Base-by-base conservation (phyloP, 2,888 invertebrate species). In the Coenonympha arcania region DNA sequence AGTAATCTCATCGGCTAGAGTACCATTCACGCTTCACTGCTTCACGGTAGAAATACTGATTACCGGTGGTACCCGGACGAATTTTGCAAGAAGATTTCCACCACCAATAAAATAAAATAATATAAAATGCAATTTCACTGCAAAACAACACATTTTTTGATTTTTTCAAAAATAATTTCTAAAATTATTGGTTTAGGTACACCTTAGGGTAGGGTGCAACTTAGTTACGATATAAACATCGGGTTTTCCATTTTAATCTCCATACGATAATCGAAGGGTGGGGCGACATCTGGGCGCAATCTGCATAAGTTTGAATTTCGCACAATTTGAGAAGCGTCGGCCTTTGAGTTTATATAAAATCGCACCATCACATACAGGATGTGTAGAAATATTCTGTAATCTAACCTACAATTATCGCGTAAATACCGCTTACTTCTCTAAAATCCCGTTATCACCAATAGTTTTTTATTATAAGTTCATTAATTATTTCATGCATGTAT, bases 281-380 rank as follows among this genome's bases (percentile, higher is more conserved):
- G 41, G 66, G 71, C 72, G 81, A 77, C 85, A 83, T 84, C 85
- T 85, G 84, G 72, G 73, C 61, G 60, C 63, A 65, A 78, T 79
- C 76, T 82, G 76, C 81, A 83, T 79, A 79, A 80, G 73, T 84
- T 82, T 71, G 69, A 74, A 73, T 75, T 73, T 79, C 72, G 72
- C 75, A 68, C 80, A 76, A 81, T 80, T 80, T 77, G 75, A 76
- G 54, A 54, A 48, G 71, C 68, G 60, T 63, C 66, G 69, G 69
- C 74, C 76, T 74, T 80, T 78, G 76, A 76, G 81, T 81, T 76
- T 79, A 77, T 78, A 69, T 73, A 61, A 60, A 61, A 61, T 62
- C 42, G 31, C 42, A 43, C 31, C 31, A 20, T 55, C 36, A 48
- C 52, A 52, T 61, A 71, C 60, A 63, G 69, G 60, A 6, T 22